Conservation (phyloP, 2,797 vertebrate genomes). For the Aeoliscus strigatus region DNA sequence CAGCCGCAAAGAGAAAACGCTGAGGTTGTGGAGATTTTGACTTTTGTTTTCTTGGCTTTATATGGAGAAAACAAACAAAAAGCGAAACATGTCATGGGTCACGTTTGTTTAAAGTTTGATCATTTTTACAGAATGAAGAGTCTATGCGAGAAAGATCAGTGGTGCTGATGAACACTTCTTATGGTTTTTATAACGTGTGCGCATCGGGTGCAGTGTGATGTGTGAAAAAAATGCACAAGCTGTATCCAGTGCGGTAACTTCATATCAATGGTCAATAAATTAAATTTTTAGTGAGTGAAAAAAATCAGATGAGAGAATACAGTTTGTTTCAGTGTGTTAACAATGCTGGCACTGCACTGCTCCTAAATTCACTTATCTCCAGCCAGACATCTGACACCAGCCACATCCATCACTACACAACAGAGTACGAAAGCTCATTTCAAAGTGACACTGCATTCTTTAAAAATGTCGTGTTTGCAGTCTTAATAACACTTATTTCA, state of each 20-base stretch:
- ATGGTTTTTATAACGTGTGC: slow-evolving; percentile 20
- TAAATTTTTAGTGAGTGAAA: too few relatives aligned
- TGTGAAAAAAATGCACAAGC: too few relatives aligned
- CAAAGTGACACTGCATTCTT: neutral
- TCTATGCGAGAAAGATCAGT: slow-evolving; percentile 18
- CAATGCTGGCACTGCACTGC: neutral
- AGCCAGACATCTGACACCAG: slow-evolving; percentile 7
- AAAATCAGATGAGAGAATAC: too few relatives aligned
- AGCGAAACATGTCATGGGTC: too few relatives aligned
- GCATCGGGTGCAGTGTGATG: too few relatives aligned
- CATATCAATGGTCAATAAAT: too few relatives aligned
- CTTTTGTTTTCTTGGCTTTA: neutral
- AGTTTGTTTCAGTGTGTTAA: neutral
- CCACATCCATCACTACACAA: slow-evolving; percentile 13
- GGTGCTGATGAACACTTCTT: slow-evolving; percentile 21
- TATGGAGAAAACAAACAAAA: too few relatives aligned
- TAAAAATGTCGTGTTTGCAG: slow-evolving; percentile 6
- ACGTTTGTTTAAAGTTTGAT: neutral
- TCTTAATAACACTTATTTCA: slow-evolving; percentile 1
- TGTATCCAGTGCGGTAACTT: too few relatives aligned
- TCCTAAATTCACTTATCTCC: slow-evolving; percentile 2
- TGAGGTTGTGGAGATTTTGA: neutral
- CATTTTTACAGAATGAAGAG: slow-evolving; percentile 8
- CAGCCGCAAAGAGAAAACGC: too few relatives aligned
- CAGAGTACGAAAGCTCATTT: slow-evolving; percentile 20